These are phyloP conservation scores for Pseudopleuronectes americanus DNA, from an alignment of 2,797 vertebrate genomes.

Conservation along the genomic window DNA sequence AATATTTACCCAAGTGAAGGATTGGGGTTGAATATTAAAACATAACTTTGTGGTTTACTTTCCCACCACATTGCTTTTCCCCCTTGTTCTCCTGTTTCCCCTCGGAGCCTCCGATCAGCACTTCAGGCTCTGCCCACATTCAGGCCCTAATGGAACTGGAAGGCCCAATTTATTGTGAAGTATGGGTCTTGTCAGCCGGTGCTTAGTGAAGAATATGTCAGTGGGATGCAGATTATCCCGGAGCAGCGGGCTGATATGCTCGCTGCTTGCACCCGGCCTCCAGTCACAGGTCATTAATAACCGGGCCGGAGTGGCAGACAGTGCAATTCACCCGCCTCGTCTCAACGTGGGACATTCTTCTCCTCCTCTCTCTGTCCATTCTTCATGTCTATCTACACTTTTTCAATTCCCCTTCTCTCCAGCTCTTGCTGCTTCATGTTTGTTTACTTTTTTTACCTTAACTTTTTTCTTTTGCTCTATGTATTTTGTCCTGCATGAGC, in stretches of 20 bases:
- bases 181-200: constrained; percentile 62
- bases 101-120: constrained; percentile 27
- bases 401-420: background rate
- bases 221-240: constrained; percentile 66
- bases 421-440: background rate
- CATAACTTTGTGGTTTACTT: constrained; percentile 9
- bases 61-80: background rate
- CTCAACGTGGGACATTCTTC: background rate
- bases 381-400: background rate
- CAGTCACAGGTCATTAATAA: constrained; percentile 62
- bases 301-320: constrained; percentile 17
- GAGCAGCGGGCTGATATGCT: constrained; percentile 34
- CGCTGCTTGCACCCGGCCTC: constrained; percentile 31
- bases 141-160: constrained; percentile 43
- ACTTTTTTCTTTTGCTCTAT: background rate
- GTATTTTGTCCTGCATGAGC: background rate
- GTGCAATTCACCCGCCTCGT: constrained; percentile 12
- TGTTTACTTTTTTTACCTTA: background rate
- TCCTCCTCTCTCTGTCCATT: constrained; percentile 1
- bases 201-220: constrained; percentile 55
- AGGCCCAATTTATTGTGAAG: constrained; percentile 55
- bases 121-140: constrained; percentile 17
- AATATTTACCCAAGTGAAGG: constrained; percentile 24
- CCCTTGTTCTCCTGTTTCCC: constrained; percentile 1
- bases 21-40: constrained; percentile 27